phyloP scores from a whole-genome alignment of 2,797 vertebrate species.

The Pipistrellus kuhlii region DNA sequence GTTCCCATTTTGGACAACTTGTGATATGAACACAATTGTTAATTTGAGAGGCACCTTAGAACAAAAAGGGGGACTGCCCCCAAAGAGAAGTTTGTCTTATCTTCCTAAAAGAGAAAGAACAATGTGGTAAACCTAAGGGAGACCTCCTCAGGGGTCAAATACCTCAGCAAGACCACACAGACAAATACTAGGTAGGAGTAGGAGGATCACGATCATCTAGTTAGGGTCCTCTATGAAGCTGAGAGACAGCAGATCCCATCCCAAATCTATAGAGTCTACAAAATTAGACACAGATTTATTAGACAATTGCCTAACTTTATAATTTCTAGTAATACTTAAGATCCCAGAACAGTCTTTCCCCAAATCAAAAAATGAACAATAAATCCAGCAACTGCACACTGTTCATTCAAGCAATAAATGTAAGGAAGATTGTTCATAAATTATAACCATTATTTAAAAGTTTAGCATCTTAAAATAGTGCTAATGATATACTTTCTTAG shows the following conservation, averaged over 20 bases:
- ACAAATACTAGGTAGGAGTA: not conserved
- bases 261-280: not conserved
- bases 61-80: not conserved
- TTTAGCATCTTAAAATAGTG: not conserved
- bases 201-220: not conserved
- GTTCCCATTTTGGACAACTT: not conserved
- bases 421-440: not conserved
- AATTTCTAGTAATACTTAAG: not conserved
- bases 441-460: not conserved
- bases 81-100: slow-evolving; percentile 43
- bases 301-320: not conserved
- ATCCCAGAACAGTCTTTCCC: not conserved
- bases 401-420: not conserved
- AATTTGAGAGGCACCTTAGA: not conserved
- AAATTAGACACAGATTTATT: not conserved
- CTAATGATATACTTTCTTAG: not conserved
- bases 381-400: not conserved
- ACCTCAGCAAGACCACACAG: not conserved
- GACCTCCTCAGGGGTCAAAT: not conserved
- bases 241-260: not conserved
- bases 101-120: slow-evolving; percentile 32
- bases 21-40: not conserved
- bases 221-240: not conserved
- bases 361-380: slow-evolving; percentile 31
- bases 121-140: not conserved